Conservation (phyloP, 2,888 invertebrate genomes). For the Ethmia dodecea region DNA sequence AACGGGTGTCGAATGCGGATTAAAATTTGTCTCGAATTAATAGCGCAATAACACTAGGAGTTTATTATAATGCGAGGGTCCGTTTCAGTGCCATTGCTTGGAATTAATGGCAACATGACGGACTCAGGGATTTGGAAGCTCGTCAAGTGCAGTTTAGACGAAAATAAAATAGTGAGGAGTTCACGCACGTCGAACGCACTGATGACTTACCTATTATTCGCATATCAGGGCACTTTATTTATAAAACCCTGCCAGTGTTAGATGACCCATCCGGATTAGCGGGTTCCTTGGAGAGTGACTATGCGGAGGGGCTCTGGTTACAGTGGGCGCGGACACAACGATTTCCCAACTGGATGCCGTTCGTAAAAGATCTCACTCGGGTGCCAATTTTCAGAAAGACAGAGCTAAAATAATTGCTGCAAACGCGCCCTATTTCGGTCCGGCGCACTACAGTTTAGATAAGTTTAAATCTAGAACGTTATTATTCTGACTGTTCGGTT, state of each 20-base stretch:
- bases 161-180: conserved; percentile 42
- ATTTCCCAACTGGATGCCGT: conserved; percentile 75
- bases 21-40: too few species aligned
- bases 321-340: conserved; percentile 53
- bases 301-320: conserved; percentile 40
- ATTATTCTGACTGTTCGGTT: too few species aligned
- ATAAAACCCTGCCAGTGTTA: conserved; percentile 56
- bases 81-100: too few species aligned
- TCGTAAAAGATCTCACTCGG: conserved; percentile 69
- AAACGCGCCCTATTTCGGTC: conserved; percentile 74
- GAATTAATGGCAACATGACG: too few species aligned
- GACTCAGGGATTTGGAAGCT: too few species aligned
- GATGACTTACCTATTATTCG: conserved; percentile 70
- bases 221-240: conserved; percentile 71
- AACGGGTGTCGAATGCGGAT: too few species aligned
- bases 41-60: too few species aligned
- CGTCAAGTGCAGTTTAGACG: conserved; percentile 15
- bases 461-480: conserved; percentile 66
- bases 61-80: too few species aligned
- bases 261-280: conserved; percentile 44
- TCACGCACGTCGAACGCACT: conserved; percentile 34
- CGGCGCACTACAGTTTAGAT: conserved; percentile 59
- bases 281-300: conserved; percentile 22
- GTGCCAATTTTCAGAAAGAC: conserved; percentile 78
- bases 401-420: conserved; percentile 75